Evolutionary conservation across 1,140 invertebrate genomes (phyloP), one percentile per base, ranked within the genome.

Genomic region (Elysia chlorotica): DNA sequence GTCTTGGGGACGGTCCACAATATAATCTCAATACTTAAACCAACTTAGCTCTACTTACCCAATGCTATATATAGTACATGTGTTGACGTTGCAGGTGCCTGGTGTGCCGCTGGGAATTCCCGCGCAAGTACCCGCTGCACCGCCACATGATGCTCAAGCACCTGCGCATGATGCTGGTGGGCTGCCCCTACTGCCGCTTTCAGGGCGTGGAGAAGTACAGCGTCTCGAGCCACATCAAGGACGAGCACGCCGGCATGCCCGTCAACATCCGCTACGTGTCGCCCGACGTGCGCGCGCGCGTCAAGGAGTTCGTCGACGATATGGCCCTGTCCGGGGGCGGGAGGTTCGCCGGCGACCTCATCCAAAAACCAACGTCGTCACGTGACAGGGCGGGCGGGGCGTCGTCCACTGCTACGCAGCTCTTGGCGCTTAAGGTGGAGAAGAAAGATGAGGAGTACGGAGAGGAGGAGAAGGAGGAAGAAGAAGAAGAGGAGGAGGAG

Each of bases 121-220:
- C 76, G 14, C 31, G 70, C 19, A 74, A 74, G 67, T 77, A 76
- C 53, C 68, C 76, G 2, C 48, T 73, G 10, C 78, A 79, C 62
- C 62, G 76, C 10, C 78, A 79, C 48, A 69, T 79, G 21, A 66
- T 79, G 30, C 53, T 76, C 59, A 76, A 75, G 30, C 78, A 79
- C 66, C 67, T 79, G 25, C 75, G 76, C 57, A 37, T 79, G 41
- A 71, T 63, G 35, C 59, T 79, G 21, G 70, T 75, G 35, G 68
- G 71, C 1, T 79, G 78, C 63, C 71, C 76, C 1, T 76, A 77
- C 35, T 79, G 78, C 63, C 31, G 59, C 14, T 73, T 74, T 38
- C 57, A 74, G 65, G 76, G 76, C 23, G 74, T 77, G 31, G 76
- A 77, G 70, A 74, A 73, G 28, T 78, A 78, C 67, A 69, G 71